Evolutionary conservation across 2,888 invertebrate genomes (phyloP).

Genomic region (Amitus sp.): DNA sequence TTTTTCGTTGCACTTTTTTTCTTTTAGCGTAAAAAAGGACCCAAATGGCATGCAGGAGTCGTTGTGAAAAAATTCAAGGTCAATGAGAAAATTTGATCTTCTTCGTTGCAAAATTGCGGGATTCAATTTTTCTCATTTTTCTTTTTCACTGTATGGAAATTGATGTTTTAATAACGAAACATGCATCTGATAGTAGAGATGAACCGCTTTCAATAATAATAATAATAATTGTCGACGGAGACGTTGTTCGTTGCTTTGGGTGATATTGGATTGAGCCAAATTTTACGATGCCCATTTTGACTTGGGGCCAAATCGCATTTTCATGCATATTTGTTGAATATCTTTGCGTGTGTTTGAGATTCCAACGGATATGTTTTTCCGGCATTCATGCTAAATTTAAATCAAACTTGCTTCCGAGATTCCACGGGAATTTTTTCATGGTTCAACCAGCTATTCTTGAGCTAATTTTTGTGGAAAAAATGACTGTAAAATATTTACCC

Average conservation of each 20-base stretch:
- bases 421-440: too few relatives aligned
- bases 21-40: slow-evolving; percentile 6
- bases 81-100: not conserved
- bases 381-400: not conserved
- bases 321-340: not conserved
- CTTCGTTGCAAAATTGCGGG: not conserved
- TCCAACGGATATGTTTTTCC: not conserved
- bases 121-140: not conserved
- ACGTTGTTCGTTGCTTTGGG: slow-evolving; percentile 52
- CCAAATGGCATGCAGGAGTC: slow-evolving; percentile 17
- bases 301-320: not conserved
- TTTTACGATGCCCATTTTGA: not conserved
- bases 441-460: too few relatives aligned
- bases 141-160: not conserved
- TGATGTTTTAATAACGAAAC: slow-evolving; percentile 5
- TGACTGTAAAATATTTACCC: too few relatives aligned
- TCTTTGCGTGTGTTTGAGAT: not conserved
- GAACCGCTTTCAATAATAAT: slow-evolving; percentile 28
- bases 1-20: slow-evolving; percentile 5
- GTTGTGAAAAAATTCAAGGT: not conserved
- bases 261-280: slow-evolving; percentile 42
- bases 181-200: slow-evolving; percentile 19
- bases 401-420: not conserved
- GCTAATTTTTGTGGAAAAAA: too few relatives aligned
- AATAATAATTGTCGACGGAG: slow-evolving; percentile 42